Evolutionary conservation across 1,140 invertebrate genomes (phyloP).

Genomic region (Chrysoperla carnea): DNA sequence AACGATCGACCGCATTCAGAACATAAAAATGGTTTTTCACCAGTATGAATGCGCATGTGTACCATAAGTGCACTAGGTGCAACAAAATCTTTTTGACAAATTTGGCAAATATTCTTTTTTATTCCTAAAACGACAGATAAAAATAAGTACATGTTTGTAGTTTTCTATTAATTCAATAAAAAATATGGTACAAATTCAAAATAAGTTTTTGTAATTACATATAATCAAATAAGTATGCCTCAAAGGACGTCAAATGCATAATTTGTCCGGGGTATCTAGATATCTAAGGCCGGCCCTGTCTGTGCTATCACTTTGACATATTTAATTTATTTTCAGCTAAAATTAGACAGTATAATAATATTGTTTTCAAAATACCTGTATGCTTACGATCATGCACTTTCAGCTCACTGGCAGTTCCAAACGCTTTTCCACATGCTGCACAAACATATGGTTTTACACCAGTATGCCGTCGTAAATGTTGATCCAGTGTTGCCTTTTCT

Average conservation of each 20-base stretch:
- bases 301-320: no score
- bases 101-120: conserved; percentile 35
- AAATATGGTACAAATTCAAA: no score
- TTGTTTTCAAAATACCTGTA: conserved; percentile 2
- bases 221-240: no score
- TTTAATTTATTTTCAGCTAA: no score
- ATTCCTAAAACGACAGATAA: conserved; percentile 28
- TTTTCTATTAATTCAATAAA: no score
- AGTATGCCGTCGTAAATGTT: conserved; percentile 6
- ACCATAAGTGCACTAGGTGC: conserved; percentile 19
- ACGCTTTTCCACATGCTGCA: conserved; percentile 3
- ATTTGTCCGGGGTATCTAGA: no score
- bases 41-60: conserved; percentile 45
- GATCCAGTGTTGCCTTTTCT: conserved; percentile 4
- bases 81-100: conserved; percentile 22
- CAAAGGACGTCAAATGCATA: no score
- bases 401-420: conserved; percentile 5
- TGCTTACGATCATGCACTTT: conserved; percentile 38
- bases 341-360: no score
- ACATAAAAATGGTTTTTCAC: conserved; percentile 42
- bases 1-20: conserved; percentile 19
- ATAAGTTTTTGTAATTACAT: no score
- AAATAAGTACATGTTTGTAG: no score
- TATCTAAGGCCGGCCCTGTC: no score
- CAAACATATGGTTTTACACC: conserved; percentile 8